Evolutionary conservation across 2,888 invertebrate genomes (phyloP).

Genomic region (Nasonovia ribisnigri): DNA sequence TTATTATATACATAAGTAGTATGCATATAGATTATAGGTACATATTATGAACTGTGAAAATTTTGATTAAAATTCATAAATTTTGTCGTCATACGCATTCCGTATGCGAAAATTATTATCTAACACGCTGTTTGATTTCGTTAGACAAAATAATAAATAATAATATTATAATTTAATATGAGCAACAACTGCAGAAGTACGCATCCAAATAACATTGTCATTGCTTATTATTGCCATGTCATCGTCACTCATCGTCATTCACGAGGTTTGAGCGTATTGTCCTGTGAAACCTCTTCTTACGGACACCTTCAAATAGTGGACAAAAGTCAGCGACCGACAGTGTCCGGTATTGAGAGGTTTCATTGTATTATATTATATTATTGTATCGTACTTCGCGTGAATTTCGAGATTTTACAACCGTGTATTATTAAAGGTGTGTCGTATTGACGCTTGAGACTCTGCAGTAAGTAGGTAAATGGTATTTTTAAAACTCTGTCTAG

Average conservation of each 20-base stretch:
- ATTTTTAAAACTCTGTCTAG: background rate
- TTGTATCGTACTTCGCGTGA: background rate
- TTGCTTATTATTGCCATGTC: background rate
- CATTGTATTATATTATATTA: background rate
- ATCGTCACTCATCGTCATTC: background rate
- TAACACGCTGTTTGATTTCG: background rate
- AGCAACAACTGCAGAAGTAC: background rate
- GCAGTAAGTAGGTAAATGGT: background rate
- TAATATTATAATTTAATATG: background rate
- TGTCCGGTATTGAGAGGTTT: too few species aligned
- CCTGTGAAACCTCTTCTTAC: too few species aligned
- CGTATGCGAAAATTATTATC: background rate
- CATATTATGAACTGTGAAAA: background rate
- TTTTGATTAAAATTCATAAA: background rate
- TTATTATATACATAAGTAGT: background rate
- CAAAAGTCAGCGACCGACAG: too few species aligned
- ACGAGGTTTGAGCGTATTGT: background rate
- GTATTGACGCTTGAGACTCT: background rate
- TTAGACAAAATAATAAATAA: background rate
- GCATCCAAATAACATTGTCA: background rate
- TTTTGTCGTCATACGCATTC: background rate
- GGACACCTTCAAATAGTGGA: too few species aligned
- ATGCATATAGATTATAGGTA: background rate
- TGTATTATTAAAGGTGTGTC: background rate
- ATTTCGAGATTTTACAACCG: background rate